Percentiles rank a stretch among this genome's conserved stretches.
Conservation (phyloP, 2,888 invertebrate genomes). For the Bhutanitis thaidina region DNA sequence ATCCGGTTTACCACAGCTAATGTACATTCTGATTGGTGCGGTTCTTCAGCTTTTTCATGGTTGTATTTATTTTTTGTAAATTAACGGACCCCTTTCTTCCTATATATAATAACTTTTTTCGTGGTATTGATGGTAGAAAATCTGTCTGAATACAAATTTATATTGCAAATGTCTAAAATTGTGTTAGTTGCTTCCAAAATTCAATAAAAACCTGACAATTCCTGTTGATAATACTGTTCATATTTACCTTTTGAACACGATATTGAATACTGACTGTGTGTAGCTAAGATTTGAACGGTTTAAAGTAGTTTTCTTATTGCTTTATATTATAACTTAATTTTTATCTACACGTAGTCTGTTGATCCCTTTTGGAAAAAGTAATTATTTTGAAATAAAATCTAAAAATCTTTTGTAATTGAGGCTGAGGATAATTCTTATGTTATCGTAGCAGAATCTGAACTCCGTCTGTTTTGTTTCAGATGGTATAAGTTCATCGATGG, state of each 20-base stretch:
- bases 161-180: too few species aligned
- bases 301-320: too few species aligned
- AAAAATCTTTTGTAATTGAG: not conserved
- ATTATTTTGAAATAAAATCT: not conserved
- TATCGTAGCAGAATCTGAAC: conserved; percentile 40
- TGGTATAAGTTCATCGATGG: conserved; percentile 97
- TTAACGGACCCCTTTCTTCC: conserved; percentile 1
- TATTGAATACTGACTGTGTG: too few species aligned
- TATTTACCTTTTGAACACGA: too few species aligned
- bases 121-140: not conserved
- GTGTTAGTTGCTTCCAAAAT: too few species aligned
- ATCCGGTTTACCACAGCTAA: conserved; percentile 29
- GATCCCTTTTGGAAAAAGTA: not conserved
- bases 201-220: too few species aligned
- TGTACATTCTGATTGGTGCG: conserved; percentile 26
- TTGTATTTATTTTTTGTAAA: conserved; percentile 27
- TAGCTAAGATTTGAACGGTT: too few species aligned
- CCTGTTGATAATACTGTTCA: too few species aligned
- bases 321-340: too few species aligned
- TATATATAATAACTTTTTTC: too few species aligned
- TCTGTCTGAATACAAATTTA: not conserved
- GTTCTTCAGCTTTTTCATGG: conserved; percentile 35
- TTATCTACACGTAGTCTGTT: too few species aligned
- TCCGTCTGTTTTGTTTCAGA: conserved; percentile 83
- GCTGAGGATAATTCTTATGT: too few species aligned